phyloP scores from a whole-genome alignment of 2,888 invertebrate species.

The Lasioglossum pauxillum region DNA sequence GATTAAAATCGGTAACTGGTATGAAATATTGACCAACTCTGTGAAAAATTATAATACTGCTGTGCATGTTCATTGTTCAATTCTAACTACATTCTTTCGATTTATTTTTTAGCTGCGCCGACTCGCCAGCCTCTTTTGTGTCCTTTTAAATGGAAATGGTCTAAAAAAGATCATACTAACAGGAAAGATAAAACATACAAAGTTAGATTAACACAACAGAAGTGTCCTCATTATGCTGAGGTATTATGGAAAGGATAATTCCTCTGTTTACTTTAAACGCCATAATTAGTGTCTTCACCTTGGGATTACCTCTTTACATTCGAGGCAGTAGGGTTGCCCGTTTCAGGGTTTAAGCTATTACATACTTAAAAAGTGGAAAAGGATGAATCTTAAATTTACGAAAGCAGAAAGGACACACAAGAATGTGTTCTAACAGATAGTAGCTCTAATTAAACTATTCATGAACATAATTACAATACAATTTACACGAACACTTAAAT shows the following conservation, averaged over 20 bases:
- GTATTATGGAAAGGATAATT: conserved; percentile 37
- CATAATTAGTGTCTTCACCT: background rate
- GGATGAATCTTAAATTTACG: background rate
- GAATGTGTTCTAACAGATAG: background rate
- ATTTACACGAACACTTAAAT: too few species aligned
- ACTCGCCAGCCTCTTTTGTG: conserved; percentile 46
- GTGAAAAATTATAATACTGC: background rate
- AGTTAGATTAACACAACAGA: conserved; percentile 70
- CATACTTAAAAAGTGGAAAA: background rate
- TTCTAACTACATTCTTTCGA: background rate
- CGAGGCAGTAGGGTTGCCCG: background rate
- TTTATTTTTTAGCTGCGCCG: conserved; percentile 33
- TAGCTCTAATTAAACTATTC: too few species aligned
- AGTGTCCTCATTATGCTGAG: conserved; percentile 71
- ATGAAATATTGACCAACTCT: background rate
- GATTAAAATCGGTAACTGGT: background rate
- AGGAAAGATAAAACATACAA: conserved; percentile 72
- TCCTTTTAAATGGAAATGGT: conserved; percentile 74
- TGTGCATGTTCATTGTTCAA: background rate
- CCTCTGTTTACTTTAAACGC: background rate
- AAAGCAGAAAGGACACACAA: background rate
- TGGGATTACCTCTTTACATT: background rate
- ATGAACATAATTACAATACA: background rate
- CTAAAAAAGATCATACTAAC: conserved; percentile 59
- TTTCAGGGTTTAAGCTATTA: background rate